Percentiles rank a stretch among this genome's conserved stretches.
Conservation (phyloP, 2,113 vertebrate genomes). For the Hippocampus abdominalis region DNA sequence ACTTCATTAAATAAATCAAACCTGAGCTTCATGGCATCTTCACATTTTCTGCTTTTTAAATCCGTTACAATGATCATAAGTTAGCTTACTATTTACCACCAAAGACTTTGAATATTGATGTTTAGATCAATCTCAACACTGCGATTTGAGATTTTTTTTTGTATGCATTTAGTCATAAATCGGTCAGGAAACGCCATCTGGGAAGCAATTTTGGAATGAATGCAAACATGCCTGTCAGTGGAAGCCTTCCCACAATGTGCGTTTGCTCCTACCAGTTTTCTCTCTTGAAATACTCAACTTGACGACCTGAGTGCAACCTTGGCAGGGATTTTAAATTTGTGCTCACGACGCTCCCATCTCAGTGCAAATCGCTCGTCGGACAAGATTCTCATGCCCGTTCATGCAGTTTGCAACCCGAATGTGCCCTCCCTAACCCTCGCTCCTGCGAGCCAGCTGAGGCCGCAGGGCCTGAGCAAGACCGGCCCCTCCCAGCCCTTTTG, state of each 20-base stretch:
- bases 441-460: conserved; percentile 16
- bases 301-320: conserved; percentile 20
- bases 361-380: conserved; percentile 22
- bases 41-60: too few relatives aligned
- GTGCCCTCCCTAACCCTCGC: background rate
- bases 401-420: background rate
- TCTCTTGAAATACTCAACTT: conserved; percentile 16
- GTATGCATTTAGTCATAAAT: conserved; percentile 37
- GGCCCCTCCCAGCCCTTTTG: conserved; percentile 25
- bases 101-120: too few relatives aligned
- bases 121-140: too few relatives aligned
- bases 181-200: conserved; percentile 27
- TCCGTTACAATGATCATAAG: too few relatives aligned
- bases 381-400: conserved; percentile 14
- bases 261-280: conserved; percentile 18
- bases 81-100: too few relatives aligned
- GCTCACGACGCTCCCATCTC: background rate
- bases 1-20: too few relatives aligned
- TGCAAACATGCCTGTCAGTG: conserved; percentile 38
- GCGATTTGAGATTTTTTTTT: background rate
- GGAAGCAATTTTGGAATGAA: conserved; percentile 32
- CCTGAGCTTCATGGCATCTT: too few relatives aligned
- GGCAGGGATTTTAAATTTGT: too few relatives aligned
- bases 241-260: conserved; percentile 35
- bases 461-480: conserved; percentile 18